Evolutionary conservation across 2,113 vertebrate species (phyloP).

Genomic region (Cettia cetti): DNA sequence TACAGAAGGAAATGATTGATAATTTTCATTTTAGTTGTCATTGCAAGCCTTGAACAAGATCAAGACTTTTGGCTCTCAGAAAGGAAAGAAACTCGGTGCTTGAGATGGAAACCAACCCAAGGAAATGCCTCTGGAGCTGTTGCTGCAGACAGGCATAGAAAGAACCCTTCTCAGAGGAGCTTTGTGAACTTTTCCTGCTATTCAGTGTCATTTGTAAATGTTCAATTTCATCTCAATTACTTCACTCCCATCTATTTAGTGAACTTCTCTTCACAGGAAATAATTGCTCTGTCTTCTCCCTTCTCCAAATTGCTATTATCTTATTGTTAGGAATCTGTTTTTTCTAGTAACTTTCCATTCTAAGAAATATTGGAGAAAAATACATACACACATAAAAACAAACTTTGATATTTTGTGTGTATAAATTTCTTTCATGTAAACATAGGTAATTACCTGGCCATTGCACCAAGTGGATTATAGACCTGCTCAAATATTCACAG

Average conservation of each 20-base stretch:
- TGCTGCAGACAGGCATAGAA: neutral
- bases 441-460: neutral
- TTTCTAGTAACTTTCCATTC: neutral
- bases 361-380: neutral
- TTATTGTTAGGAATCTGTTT: neutral
- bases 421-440: neutral
- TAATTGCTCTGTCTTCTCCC: neutral
- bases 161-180: neutral
- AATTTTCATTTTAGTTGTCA: neutral
- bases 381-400: accelerated
- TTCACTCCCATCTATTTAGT: neutral
- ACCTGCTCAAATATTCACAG: neutral
- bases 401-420: neutral
- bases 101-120: neutral
- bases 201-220: neutral
- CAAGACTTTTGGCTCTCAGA: neutral
- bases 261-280: neutral
- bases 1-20: neutral
- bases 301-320: neutral
- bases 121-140: neutral
- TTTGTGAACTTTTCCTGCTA: neutral
- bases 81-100: neutral
- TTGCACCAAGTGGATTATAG: neutral
- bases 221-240: neutral
- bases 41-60: neutral